Conservation (phyloP, 2,888 invertebrate species). For the Fragum sueziense region DNA sequence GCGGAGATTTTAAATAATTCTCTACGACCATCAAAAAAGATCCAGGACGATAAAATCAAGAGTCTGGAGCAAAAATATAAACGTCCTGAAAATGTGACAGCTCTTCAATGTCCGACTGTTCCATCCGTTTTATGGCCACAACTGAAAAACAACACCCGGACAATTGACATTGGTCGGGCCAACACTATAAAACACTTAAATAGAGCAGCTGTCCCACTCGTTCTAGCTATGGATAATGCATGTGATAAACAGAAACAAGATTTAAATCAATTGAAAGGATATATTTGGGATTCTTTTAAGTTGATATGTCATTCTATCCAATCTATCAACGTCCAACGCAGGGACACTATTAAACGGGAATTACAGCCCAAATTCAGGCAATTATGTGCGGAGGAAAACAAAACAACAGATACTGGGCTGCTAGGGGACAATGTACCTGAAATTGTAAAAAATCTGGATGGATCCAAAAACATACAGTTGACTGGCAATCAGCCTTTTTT, state of each 20-base stretch:
- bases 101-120: not conserved
- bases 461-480: no score
- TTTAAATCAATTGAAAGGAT: not conserved
- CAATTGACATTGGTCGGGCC: not conserved
- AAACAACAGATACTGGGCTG: not conserved
- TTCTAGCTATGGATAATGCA: not conserved
- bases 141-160: not conserved
- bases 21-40: not conserved
- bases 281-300: not conserved
- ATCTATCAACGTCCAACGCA: not conserved
- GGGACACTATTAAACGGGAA: not conserved
- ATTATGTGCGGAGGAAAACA: not conserved
- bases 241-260: not conserved
- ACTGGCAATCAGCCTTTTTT: no score
- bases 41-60: not conserved
- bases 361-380: not conserved
- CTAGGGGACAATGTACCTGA: not conserved
- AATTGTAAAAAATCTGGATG: not conserved
- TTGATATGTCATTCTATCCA: not conserved
- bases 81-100: not conserved
- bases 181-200: not conserved
- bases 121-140: not conserved
- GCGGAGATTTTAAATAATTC: not conserved
- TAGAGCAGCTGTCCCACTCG: not conserved
- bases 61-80: not conserved